phyloP scores from a whole-genome alignment of 2,797 vertebrate species.

The Sternotherus odoratus region DNA sequence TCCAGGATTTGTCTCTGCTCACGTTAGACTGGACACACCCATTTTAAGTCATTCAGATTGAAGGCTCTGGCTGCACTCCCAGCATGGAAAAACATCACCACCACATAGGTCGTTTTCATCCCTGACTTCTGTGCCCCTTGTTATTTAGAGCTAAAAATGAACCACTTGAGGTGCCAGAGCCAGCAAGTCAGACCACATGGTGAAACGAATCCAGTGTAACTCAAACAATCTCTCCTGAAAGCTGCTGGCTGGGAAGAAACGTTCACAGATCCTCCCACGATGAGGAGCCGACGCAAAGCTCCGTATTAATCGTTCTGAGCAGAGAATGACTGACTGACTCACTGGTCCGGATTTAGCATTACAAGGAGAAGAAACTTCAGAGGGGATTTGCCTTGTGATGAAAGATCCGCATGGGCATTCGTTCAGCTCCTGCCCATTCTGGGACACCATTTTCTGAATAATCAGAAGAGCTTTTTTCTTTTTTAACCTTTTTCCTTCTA shows the following conservation, averaged over 20 bases:
- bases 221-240: not conserved
- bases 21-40: not conserved
- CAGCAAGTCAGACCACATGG: not conserved
- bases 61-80: not conserved
- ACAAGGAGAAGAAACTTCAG: not conserved
- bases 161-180: not conserved
- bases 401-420: not conserved
- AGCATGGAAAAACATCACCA: not conserved
- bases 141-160: slow-evolving; percentile 19
- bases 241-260: not conserved
- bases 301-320: not conserved
- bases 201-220: not conserved
- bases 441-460: not conserved
- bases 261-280: not conserved
- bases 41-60: not conserved
- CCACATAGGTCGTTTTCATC: not conserved
- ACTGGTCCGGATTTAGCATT: accelerated
- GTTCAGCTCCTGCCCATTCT: slow-evolving; percentile 16
- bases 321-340: not conserved
- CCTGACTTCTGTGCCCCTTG: not conserved
- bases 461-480: not conserved
- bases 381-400: not conserved
- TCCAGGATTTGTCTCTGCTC: not conserved
- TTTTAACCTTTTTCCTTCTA: not conserved
- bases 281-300: not conserved